Percentiles rank a stretch among this genome's conserved stretches.
These are phyloP conservation scores for Drosophila yakuba DNA, from an alignment of 1,140 invertebrate species.

Conservation along the genomic window DNA sequence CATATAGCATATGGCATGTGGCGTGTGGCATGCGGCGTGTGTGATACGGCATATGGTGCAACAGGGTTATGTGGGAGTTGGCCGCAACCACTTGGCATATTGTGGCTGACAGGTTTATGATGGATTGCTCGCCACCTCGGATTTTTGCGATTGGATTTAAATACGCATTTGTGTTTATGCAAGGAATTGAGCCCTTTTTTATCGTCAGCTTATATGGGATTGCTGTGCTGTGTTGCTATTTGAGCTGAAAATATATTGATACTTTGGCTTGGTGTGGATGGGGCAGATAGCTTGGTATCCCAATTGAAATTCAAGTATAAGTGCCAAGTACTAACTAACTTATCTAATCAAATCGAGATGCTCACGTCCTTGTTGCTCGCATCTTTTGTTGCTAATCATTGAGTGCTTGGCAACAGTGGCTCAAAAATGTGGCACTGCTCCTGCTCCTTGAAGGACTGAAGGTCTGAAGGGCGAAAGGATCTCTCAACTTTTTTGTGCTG, in stretches of 20 bases:
- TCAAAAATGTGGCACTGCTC: slow-evolving; percentile 9
- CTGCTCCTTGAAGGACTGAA: not conserved
- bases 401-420: slow-evolving; percentile 24
- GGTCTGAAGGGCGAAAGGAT: not conserved
- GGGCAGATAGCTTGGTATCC: not conserved
- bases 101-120: slow-evolving; percentile 44
- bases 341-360: slow-evolving; percentile 28
- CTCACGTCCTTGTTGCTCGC: slow-evolving; percentile 6
- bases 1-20: slow-evolving; percentile 16
- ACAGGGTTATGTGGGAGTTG: slow-evolving; percentile 31
- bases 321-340: slow-evolving; percentile 11
- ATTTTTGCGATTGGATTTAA: slow-evolving; percentile 35
- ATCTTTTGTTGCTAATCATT: slow-evolving; percentile 29
- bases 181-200: slow-evolving; percentile 8
- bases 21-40: slow-evolving; percentile 16
- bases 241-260: not conserved
- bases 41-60: slow-evolving; percentile 32
- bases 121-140: slow-evolving; percentile 21
- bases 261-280: not conserved
- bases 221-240: not conserved
- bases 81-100: slow-evolving; percentile 43
- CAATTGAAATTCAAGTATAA: not conserved
- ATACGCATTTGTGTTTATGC: slow-evolving; percentile 38
- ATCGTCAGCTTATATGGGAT: slow-evolving; percentile 13
- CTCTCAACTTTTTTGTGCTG: slow-evolving; percentile 33